Evolutionary conservation across 2,113 vertebrate species (phyloP), one percentile per base, ranked within the genome.

Genomic region (Calyptomena viridis): DNA sequence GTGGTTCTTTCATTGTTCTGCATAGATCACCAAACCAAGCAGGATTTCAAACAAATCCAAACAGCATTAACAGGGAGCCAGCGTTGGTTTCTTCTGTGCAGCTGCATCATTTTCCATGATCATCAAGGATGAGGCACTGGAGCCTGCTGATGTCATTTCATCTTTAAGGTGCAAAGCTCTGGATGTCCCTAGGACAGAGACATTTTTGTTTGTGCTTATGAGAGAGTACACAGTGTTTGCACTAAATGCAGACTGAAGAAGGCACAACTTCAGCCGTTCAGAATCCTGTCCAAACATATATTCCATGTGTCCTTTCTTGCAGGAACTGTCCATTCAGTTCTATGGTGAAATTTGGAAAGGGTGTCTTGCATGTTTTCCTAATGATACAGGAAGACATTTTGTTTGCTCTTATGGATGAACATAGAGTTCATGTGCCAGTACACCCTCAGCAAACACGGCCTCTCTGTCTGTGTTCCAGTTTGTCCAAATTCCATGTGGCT

Each of bases 401-500:
- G 35, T 71, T 93, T 84, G 40, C 28, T 84, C 10, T 55, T 77
- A n/a, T 11, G 19, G 63, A 40, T 74, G 75, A 84, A 31, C 17
- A 17, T 11, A 37, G 52, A 78, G 44, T 75, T 82, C n/a, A 50
- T 63, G 67, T 89, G 59, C 76, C 86, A 84, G 42, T 67, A n/a
- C 39, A 50, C 47, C 56, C 37, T 18, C 86, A 95, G 52, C 73
- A 93, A 78, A 73, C 42, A n/a, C 28, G 86, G 46, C 33, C 33
- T 90, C 23, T 44, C 63, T 79, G 64, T 44, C 46, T 42, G 68
- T 25, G 33, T 63, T 93, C 73, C 86, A 94, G 33, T 81, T 92
- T 87, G 83, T 90, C 76, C 76, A 31, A 74, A 84, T 89, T 94
- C 95, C 93, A 89, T 84, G 89, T 92, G 86, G 64, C 94, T 84